Conservation (phyloP, 2,113 vertebrate genomes). For the Pogonocichla stellata region DNA sequence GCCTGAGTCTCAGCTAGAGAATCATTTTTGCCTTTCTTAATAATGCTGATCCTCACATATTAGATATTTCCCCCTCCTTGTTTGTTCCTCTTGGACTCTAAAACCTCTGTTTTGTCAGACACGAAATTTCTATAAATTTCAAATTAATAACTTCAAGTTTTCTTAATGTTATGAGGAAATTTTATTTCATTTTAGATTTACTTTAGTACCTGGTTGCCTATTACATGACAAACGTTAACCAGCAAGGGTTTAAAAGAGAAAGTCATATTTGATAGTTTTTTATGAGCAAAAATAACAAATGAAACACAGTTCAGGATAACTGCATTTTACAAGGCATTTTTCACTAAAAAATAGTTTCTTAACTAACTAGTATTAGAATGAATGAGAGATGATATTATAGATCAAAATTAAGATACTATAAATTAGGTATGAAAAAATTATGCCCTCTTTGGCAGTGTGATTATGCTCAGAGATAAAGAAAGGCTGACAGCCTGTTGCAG, state of each 20-base stretch:
- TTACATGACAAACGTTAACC: neutral
- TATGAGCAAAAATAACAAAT: neutral
- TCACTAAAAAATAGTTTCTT: neutral
- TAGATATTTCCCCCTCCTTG: neutral
- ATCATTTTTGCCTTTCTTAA: neutral
- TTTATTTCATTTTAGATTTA: neutral
- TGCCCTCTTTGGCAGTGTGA: neutral
- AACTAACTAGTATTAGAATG: neutral
- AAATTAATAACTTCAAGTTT: neutral
- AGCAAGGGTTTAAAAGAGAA: neutral
- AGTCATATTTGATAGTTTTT: neutral
- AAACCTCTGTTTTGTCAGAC: neutral
- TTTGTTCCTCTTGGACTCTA: neutral
- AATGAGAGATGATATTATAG: neutral
- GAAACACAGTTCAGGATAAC: neutral
- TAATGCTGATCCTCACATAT: neutral
- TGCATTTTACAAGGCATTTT: neutral
- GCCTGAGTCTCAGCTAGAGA: neutral
- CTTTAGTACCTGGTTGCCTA: neutral
- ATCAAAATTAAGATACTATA: neutral
- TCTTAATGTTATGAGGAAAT: neutral
- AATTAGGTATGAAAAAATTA: neutral
- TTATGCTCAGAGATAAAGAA: neutral
- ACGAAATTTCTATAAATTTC: neutral
- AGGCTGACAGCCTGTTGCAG: neutral